Evolutionary conservation across 2,113 vertebrate species (phyloP).

Genomic region (Eleginops maclovinus): DNA sequence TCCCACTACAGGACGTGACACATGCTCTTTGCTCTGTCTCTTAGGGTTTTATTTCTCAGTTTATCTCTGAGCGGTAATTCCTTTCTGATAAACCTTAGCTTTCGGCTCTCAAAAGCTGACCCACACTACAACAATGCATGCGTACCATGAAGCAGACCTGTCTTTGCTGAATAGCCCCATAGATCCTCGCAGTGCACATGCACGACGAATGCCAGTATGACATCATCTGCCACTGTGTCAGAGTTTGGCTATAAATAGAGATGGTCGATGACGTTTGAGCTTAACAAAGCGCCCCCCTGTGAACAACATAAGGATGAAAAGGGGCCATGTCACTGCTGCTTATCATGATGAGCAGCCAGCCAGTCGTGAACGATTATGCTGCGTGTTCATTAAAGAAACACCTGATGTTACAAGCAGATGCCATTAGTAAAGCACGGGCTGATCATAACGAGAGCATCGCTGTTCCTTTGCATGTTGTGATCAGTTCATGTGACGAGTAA

Average conservation of each 20-base stretch:
- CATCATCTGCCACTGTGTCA: constrained; percentile 65
- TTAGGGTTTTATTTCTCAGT: constrained; percentile 28
- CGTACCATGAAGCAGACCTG: constrained; percentile 19
- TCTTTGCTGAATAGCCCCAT: constrained; percentile 21
- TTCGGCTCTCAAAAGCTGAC: constrained; percentile 32
- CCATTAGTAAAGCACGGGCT: constrained; percentile 20
- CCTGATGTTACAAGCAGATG: constrained; percentile 73
- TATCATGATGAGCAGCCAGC: constrained; percentile 57
- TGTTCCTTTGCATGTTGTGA: not conserved
- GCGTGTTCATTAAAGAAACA: constrained; percentile 63
- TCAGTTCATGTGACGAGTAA: not conserved
- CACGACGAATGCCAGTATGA: constrained; percentile 44
- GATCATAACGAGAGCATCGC: constrained; percentile 14
- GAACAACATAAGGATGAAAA: constrained; percentile 66
- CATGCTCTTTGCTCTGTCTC: constrained; percentile 35
- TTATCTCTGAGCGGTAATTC: constrained; percentile 49
- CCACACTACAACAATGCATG: constrained; percentile 16
- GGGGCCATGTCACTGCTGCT: constrained; percentile 67
- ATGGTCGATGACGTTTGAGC: constrained; percentile 45
- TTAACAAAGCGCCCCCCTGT: constrained; percentile 40
- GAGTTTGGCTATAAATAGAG: constrained; percentile 76
- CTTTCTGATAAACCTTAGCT: constrained; percentile 42
- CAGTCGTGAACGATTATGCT: constrained; percentile 55
- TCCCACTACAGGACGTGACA: constrained; percentile 45
- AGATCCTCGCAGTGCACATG: not conserved